Evolutionary conservation across 1,140 invertebrate genomes (phyloP).

Genomic region (Neodiprion fabricii): DNA sequence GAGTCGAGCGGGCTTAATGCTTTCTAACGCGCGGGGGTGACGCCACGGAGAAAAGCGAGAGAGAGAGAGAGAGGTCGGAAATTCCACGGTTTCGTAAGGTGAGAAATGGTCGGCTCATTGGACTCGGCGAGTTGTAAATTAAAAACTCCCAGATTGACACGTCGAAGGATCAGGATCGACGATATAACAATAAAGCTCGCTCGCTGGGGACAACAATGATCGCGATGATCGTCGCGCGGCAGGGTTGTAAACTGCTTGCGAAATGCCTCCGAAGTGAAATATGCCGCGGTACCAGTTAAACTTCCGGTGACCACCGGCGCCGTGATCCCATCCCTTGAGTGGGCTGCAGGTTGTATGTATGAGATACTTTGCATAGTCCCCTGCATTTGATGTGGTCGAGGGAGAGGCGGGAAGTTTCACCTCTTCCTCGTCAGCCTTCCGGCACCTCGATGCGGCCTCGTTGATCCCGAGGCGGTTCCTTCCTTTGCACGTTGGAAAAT

Average conservation of each 20-base stretch:
- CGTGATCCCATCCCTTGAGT: background rate
- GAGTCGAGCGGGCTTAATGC: no score
- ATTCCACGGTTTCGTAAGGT: background rate
- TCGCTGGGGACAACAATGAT: no score
- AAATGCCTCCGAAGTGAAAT: background rate
- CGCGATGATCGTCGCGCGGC: background rate
- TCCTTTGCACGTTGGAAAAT: background rate
- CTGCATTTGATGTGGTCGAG: conserved; percentile 6
- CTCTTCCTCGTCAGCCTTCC: background rate
- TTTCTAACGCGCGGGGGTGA: background rate
- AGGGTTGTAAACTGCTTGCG: background rate
- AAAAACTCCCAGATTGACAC: background rate
- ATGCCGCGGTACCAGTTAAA: background rate
- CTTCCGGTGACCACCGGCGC: background rate
- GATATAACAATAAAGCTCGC: background rate
- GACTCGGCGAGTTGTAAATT: background rate
- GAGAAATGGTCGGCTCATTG: background rate
- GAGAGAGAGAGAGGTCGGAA: background rate
- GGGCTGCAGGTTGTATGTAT: background rate
- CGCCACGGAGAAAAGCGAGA: background rate
- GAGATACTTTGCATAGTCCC: conserved; percentile 4
- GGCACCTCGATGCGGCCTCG: background rate
- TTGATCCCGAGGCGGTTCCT: background rate
- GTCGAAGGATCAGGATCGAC: background rate
- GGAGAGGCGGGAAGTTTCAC: background rate